Conservation (phyloP, 2,797 vertebrate genomes). For the Eospalax fontanierii region DNA sequence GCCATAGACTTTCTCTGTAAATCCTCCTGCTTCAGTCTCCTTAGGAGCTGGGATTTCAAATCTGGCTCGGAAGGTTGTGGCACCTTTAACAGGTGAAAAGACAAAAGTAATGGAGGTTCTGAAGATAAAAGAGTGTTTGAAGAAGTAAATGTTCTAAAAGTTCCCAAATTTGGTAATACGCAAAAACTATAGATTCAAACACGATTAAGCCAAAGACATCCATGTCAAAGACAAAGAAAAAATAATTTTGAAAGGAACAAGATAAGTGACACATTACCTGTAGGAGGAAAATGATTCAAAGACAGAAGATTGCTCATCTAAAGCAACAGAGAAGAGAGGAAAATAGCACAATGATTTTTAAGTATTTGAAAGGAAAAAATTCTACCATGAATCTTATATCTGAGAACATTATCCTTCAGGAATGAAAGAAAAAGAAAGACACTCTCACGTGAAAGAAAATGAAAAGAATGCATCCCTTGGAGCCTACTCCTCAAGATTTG, state of each 20-base stretch:
- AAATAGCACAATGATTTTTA: slow-evolving; percentile 21
- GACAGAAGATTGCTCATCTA: slow-evolving; percentile 28
- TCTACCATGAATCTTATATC: slow-evolving; percentile 2
- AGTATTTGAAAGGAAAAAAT: slow-evolving; percentile 49
- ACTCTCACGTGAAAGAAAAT: not conserved
- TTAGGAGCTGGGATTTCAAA: not conserved
- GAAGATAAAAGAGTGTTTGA: not conserved
- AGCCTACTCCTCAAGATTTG: not conserved
- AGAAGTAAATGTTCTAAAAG: not conserved
- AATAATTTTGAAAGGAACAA: slow-evolving; percentile 34
- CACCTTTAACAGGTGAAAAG: not conserved
- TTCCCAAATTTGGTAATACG: not conserved
- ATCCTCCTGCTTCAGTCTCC: not conserved
- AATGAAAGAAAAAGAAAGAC: slow-evolving; percentile 40
- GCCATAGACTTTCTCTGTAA: not conserved
- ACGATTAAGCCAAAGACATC: slow-evolving; percentile 20
- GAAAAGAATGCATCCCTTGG: not conserved
- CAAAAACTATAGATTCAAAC: not conserved
- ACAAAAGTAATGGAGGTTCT: not conserved
- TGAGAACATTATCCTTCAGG: slow-evolving; percentile 16
- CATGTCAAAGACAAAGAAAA: not conserved
- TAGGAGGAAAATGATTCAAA: slow-evolving; percentile 26
- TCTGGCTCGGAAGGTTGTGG: no score
- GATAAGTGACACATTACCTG: slow-evolving; percentile 45
- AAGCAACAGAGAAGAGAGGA: slow-evolving; percentile 12